phyloP scores from a whole-genome alignment of 2,797 vertebrate species.

The Trichosurus vulpecula region DNA sequence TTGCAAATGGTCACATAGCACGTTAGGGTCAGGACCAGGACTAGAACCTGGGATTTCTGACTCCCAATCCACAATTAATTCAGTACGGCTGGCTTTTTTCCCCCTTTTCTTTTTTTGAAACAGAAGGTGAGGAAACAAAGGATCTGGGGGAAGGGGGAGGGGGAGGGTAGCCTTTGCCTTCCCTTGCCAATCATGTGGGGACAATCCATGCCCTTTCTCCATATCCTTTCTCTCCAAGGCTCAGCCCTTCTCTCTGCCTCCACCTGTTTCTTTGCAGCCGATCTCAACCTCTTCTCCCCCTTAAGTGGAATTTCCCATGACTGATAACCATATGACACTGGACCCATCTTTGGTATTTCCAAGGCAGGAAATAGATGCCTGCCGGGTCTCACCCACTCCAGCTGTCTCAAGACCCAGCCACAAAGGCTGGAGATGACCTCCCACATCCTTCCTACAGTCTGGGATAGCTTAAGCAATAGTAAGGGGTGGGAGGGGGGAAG shows the following conservation, averaged over 20 bases:
- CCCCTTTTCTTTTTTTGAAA: neutral
- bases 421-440: conserved; percentile 11
- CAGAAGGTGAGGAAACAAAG: neutral
- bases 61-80: neutral
- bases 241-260: neutral
- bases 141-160: neutral
- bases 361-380: rapidly evolving
- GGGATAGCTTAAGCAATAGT: conserved; percentile 32
- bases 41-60: neutral
- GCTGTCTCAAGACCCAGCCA: neutral
- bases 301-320: neutral
- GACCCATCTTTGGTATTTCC: neutral
- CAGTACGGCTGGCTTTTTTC: neutral
- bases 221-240: neutral
- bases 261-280: neutral
- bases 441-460: conserved; percentile 9
- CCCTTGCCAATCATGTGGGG: neutral
- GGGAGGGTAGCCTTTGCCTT: neutral
- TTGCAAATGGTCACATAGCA: neutral
- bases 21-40: neutral
- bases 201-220: neutral
- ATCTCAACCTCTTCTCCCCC: rapidly evolving
- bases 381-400: neutral
- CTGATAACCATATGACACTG: neutral
- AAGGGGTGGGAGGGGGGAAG: conserved; percentile 6